Evolutionary conservation across 2,888 invertebrate species (phyloP).

Genomic region (Melanchra persicariae): DNA sequence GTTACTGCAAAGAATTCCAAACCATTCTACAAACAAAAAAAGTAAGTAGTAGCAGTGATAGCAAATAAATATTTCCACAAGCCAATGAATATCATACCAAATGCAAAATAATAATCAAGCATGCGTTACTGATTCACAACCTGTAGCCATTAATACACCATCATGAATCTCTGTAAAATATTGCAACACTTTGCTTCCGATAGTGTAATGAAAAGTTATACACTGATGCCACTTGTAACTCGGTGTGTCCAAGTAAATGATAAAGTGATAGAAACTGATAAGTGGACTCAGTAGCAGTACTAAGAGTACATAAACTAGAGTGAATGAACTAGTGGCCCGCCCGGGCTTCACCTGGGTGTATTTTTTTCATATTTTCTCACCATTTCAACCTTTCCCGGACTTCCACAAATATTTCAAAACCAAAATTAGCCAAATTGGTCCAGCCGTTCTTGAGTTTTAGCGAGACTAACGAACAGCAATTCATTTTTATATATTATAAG

Average conservation of each 20-base stretch:
- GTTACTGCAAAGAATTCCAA: not conserved
- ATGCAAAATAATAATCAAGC: constrained; percentile 26
- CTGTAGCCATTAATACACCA: constrained; percentile 11
- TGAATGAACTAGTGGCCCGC: too few relatives aligned
- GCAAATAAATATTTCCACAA: constrained; percentile 4
- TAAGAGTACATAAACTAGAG: too few relatives aligned
- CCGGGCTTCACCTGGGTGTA: too few relatives aligned
- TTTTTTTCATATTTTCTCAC: too few relatives aligned
- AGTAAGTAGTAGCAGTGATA: not conserved
- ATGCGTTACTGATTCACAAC: constrained; percentile 17
- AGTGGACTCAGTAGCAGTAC: not conserved
- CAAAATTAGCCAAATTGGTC: too few relatives aligned
- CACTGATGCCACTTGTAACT: constrained; percentile 23
- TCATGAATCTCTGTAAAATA: constrained; percentile 37
- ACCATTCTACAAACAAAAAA: not conserved
- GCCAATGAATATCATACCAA: not conserved
- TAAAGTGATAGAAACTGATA: constrained; percentile 26
- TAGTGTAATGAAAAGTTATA: constrained; percentile 38
- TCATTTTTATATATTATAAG: too few relatives aligned
- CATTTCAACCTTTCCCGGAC: too few relatives aligned
- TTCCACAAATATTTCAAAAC: too few relatives aligned
- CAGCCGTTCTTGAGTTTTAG: too few relatives aligned
- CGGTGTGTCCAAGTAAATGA: constrained; percentile 19
- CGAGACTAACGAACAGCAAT: too few relatives aligned
- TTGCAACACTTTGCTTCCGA: constrained; percentile 32